Conservation (phyloP, 2,888 invertebrate genomes). For the Synergus laeviventris region DNA sequence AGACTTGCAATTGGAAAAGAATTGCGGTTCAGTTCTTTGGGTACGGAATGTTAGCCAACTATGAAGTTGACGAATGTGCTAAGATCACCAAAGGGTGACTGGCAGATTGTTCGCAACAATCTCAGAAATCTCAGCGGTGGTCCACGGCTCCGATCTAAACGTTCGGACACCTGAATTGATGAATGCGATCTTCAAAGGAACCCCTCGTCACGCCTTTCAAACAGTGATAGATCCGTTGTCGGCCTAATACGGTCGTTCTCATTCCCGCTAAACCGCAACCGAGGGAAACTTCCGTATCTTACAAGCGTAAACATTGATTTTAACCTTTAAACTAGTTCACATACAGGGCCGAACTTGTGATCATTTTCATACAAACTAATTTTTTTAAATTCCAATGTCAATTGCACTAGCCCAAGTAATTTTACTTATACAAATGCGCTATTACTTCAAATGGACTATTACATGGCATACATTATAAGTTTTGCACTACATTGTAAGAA, state of each 20-base stretch:
- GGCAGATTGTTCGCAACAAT: conserved; percentile 61
- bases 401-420: no score
- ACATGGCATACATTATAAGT: no score
- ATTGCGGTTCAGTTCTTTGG: background rate
- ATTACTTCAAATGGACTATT: no score
- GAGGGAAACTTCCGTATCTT: conserved; percentile 1
- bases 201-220: conserved; percentile 58
- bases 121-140: conserved; percentile 66
- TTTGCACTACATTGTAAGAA: no score
- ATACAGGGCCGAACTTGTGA: background rate
- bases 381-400: no score
- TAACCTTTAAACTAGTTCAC: background rate
- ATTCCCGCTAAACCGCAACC: background rate
- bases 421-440: no score
- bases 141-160: conserved; percentile 47
- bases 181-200: conserved; percentile 58
- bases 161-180: conserved; percentile 45
- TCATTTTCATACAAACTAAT: no score
- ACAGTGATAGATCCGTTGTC: conserved; percentile 55
- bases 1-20: background rate
- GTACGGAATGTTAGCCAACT: conserved; percentile 39
- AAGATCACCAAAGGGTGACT: conserved; percentile 62
- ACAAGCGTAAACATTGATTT: background rate
- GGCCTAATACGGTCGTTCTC: conserved; percentile 49
- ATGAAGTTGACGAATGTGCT: conserved; percentile 64